Evolutionary conservation across 2,113 vertebrate genomes (phyloP), one percentile per base, ranked within the genome.

Genomic region (Nestor notabilis): DNA sequence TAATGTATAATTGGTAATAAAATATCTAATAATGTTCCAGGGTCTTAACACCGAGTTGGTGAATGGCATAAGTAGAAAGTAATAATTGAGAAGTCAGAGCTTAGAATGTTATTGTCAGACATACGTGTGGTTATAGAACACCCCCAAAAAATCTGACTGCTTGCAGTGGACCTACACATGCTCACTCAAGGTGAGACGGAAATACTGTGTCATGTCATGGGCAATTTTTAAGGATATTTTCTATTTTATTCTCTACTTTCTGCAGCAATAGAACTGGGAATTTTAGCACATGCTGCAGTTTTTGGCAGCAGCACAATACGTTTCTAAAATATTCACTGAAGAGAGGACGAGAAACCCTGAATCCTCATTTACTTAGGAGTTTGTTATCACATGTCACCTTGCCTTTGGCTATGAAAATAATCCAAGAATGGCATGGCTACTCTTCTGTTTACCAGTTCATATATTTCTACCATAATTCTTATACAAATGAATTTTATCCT

Each of bases 1-100:
- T 95, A 71, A 97, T 95, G 90, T 88, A 82, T 95, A 98, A 97
- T 94, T 93, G 56, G 71, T 93, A 97, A 95, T 97, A 91, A 97
- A 95, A 97, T 61, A 70, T 80, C 93, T 96, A 81, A 92, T 97
- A 96, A 95, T 96, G 63, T 81, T 66, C 53, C 33, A 95, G 41
- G 20, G 52, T 95, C 83, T 87, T 96, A 91, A 74, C 27, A 72
- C 12, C 9, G 37, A 91, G 20, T 13, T 61, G 23, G 47, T 89
- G 72, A 95, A 81, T 76, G 63, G 68, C 81, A 16, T 72, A 92
- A 97, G 86, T 80, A 90, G n/a, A 53, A 80, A 64, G 72, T 66
- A 94, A 89, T 96, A 97, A 97, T 95, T 92, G 96, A 72, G 47
- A 97, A 97, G 72, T 60, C 71, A 89, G 85, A 90, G 53, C 60